Conservation (phyloP, 2,888 invertebrate species). For the Colostygia pectinataria region DNA sequence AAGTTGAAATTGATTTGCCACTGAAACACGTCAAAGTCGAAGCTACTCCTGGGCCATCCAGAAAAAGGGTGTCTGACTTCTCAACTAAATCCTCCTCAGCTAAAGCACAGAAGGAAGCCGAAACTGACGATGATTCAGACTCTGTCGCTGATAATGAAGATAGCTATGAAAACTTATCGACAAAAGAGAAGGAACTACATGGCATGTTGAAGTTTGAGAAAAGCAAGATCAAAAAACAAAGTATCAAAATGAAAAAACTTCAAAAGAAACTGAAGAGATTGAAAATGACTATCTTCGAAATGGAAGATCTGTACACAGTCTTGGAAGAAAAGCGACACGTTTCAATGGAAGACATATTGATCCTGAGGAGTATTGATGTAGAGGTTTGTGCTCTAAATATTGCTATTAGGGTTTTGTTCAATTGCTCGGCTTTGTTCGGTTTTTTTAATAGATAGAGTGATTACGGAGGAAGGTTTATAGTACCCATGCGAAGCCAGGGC, state of each 20-base stretch:
- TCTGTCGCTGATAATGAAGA: background rate
- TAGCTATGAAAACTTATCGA: background rate
- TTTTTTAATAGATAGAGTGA: no score
- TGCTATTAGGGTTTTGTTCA: background rate
- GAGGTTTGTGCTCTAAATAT: background rate
- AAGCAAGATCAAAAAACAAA: slow-evolving; percentile 8
- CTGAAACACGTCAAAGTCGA: background rate
- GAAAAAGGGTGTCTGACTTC: slow-evolving; percentile 4
- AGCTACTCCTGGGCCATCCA: slow-evolving; percentile 8
- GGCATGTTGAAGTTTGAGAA: slow-evolving; percentile 16
- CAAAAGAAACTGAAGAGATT: slow-evolving; percentile 8
- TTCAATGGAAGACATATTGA: slow-evolving; percentile 4
- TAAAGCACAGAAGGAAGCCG: background rate
- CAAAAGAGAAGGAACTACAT: slow-evolving; percentile 4
- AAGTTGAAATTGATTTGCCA: slow-evolving; percentile 4
- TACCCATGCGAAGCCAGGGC: no score
- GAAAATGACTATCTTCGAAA: slow-evolving; percentile 9
- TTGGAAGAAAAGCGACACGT: slow-evolving; percentile 7
- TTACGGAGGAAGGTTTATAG: no score
- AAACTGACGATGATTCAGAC: slow-evolving; percentile 1
- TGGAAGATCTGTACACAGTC: slow-evolving; percentile 7
- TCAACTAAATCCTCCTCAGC: background rate
- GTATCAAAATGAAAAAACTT: slow-evolving; percentile 8
- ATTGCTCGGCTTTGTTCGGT: no score
- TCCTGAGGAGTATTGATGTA: background rate